A percentile compares a stretch with the other conserved stretches of the same genome.
Conservation (phyloP, 1,140 invertebrate genomes). For the Metaphire vulgaris region DNA sequence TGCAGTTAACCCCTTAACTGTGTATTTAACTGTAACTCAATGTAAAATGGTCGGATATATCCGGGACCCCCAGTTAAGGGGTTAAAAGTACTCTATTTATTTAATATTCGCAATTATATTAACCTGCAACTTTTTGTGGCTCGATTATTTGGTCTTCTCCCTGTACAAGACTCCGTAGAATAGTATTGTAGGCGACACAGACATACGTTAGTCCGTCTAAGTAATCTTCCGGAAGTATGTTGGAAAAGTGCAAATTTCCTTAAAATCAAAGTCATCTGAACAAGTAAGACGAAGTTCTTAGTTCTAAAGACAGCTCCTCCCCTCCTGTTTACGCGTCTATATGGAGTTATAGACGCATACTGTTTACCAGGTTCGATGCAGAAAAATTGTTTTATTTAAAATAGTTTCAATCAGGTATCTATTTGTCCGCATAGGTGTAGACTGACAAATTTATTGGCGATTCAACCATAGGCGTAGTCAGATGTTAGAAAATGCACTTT, state of each 20-base stretch:
- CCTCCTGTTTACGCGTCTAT: too few relatives aligned
- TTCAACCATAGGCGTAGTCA: too few relatives aligned
- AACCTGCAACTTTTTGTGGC: background rate
- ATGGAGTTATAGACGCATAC: background rate
- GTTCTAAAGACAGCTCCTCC: background rate
- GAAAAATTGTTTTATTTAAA: background rate
- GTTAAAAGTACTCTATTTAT: background rate
- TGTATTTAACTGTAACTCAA: background rate
- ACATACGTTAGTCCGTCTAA: background rate
- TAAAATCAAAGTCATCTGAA: background rate
- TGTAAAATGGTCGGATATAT: too few relatives aligned
- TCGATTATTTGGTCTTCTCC: slow-evolving; percentile 16
- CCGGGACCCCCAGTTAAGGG: background rate
- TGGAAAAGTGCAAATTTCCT: slow-evolving; percentile 32
- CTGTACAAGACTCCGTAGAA: slow-evolving; percentile 1
- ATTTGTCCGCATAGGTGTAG: background rate
- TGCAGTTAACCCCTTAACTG: background rate
- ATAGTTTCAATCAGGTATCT: background rate
- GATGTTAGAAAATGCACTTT: too few relatives aligned
- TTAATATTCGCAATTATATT: background rate
- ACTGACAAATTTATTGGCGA: too few relatives aligned
- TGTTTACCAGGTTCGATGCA: background rate
- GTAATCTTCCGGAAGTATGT: slow-evolving; percentile 6
- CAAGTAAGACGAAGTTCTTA: background rate
- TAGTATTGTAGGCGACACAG: slow-evolving; percentile 12